Evolutionary conservation across 2,888 invertebrate species (phyloP).

Genomic region (Pyrocoelia pectoralis): DNA sequence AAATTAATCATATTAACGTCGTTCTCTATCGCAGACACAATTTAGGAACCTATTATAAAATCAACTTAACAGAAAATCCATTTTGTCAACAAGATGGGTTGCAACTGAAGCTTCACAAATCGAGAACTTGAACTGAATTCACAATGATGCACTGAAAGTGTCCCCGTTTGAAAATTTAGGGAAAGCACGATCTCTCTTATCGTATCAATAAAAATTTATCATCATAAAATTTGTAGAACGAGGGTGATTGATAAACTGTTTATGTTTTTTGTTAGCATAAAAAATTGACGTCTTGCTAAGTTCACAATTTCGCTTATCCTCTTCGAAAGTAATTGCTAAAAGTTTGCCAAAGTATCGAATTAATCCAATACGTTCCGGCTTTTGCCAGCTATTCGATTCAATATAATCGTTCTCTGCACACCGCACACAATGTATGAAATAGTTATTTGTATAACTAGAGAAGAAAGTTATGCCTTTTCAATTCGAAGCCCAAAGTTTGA

Average conservation of each 20-base stretch:
- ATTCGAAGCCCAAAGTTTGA: too few relatives aligned
- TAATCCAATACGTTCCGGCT: too few relatives aligned
- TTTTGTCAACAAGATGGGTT: constrained; percentile 10
- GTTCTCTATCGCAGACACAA: background rate
- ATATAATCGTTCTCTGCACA: too few relatives aligned
- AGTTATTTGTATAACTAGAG: too few relatives aligned
- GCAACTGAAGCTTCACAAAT: constrained; percentile 11
- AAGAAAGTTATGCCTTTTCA: too few relatives aligned
- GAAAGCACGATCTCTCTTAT: constrained; percentile 6
- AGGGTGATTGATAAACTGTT: background rate
- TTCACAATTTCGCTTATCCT: too few relatives aligned
- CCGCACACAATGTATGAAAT: too few relatives aligned
- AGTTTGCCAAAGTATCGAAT: too few relatives aligned
- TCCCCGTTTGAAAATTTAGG: constrained; percentile 7
- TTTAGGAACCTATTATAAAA: background rate
- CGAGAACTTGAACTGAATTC: constrained; percentile 9
- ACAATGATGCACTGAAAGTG: constrained; percentile 9
- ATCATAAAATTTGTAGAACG: constrained; percentile 4
- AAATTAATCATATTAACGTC: background rate
- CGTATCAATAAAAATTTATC: constrained; percentile 12
- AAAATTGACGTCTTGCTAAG: too few relatives aligned
- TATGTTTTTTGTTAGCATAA: background rate
- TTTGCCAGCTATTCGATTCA: too few relatives aligned
- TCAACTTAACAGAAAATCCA: background rate
- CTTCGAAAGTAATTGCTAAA: too few relatives aligned